Evolutionary conservation across 2,888 invertebrate genomes (phyloP).

Genomic region (Himalopsyche japonica): DNA sequence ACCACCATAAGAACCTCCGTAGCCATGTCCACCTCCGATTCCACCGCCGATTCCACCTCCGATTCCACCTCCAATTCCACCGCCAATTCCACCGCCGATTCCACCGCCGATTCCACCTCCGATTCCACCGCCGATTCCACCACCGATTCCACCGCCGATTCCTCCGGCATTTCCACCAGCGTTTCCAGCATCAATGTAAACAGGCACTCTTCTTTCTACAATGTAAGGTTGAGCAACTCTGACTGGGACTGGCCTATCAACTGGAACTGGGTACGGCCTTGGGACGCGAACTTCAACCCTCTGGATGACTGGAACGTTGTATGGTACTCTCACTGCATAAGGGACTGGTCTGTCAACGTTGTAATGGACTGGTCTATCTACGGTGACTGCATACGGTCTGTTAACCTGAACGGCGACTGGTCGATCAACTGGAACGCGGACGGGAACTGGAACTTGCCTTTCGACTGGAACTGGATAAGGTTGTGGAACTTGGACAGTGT

Average conservation of each 20-base stretch:
- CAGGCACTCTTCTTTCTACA: conserved; percentile 34
- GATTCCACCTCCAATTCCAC: background rate
- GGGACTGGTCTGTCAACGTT: conserved; percentile 36
- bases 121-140: background rate
- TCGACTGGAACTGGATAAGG: conserved; percentile 57
- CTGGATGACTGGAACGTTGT: conserved; percentile 34
- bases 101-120: background rate
- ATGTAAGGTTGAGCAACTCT: conserved; percentile 36
- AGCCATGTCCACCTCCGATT: background rate
- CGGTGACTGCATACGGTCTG: conserved; percentile 24
- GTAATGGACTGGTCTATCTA: conserved; percentile 31
- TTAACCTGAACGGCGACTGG: conserved; percentile 29
- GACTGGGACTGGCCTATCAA: conserved; percentile 31
- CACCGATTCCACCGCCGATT: background rate
- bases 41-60: background rate
- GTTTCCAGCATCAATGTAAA: conserved; percentile 29
- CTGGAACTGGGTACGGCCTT: conserved; percentile 37
- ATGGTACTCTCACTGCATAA: conserved; percentile 36
- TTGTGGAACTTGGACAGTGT: conserved; percentile 52
- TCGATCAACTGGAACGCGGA: conserved; percentile 48
- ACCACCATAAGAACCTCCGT: background rate
- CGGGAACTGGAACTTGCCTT: conserved; percentile 54
- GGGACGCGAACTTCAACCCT: conserved; percentile 38
- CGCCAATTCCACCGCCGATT: background rate
- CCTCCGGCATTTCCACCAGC: background rate